Conservation (phyloP, 35 echinoderm and acorn worm species). For the Chiridota heheva region DNA sequence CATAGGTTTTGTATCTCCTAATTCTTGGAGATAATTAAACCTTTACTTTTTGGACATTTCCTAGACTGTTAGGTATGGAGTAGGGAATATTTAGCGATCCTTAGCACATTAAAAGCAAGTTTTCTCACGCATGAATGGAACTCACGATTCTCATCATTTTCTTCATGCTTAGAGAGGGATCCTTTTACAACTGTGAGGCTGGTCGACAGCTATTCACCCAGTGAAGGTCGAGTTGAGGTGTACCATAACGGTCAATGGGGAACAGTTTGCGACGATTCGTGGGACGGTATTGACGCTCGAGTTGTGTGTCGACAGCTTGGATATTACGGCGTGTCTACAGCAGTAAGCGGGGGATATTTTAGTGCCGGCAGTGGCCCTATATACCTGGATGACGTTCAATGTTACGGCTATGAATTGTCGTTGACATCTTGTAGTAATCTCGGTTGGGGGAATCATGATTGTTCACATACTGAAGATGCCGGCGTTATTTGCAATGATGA, state of each 20-base stretch:
- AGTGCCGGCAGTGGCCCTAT: slow-evolving; percentile 27
- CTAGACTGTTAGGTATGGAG: too few species aligned
- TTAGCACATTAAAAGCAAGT: too few species aligned
- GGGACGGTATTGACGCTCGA: slow-evolving; percentile 11
- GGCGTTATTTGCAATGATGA: too few species aligned
- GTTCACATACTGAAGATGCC: neutral
- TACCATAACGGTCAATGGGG: slow-evolving; percentile 28
- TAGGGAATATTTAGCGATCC: too few species aligned
- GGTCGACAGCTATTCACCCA: too few species aligned
- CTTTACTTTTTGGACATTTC: too few species aligned
- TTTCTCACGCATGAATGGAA: too few species aligned
- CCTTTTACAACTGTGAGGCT: too few species aligned
- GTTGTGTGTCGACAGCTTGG: slow-evolving; percentile 33
- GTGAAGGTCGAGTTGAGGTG: slow-evolving; percentile 38
- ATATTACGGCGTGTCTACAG: slow-evolving; percentile 1
- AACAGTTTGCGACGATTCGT: slow-evolving; percentile 28
- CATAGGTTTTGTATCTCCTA: too few species aligned
- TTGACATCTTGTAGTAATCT: neutral
- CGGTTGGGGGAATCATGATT: neutral
- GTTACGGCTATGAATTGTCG: neutral
- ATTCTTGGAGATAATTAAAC: too few species aligned
- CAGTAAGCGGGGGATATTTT: neutral
- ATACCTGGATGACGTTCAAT: slow-evolving; percentile 36
- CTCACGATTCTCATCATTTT: too few species aligned
- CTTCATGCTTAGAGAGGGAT: too few species aligned